A percentile compares a stretch with the other conserved stretches of the same genome.
Conservation (phyloP, 2,888 invertebrate species). For the Acronicta alni region DNA sequence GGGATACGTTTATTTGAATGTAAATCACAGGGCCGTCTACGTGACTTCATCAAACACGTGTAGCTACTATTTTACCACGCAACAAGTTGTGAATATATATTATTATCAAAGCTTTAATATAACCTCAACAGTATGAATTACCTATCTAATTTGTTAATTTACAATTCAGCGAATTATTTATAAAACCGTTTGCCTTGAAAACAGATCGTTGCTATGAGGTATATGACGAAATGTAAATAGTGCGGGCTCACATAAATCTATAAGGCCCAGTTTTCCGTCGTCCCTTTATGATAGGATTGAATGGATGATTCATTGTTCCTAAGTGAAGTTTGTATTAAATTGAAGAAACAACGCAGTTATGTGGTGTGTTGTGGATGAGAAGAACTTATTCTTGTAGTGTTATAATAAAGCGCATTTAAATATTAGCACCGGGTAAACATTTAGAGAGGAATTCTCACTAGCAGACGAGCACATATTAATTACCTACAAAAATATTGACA, state of each 20-base stretch:
- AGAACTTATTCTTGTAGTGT: slow-evolving; percentile 30
- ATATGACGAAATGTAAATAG: slow-evolving; percentile 73
- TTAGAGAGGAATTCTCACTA: slow-evolving; percentile 70
- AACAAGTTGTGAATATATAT: slow-evolving; percentile 38
- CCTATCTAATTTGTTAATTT: slow-evolving; percentile 74
- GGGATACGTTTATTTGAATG: neutral
- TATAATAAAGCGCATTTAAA: slow-evolving; percentile 37
- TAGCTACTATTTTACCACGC: slow-evolving; percentile 17
- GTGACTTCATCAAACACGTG: neutral
- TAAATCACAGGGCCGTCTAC: neutral
- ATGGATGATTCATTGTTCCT: slow-evolving; percentile 51
- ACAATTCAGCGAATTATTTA: slow-evolving; percentile 75
- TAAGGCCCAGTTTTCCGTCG: slow-evolving; percentile 30
- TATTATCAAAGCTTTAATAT: slow-evolving; percentile 48
- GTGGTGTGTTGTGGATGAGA: slow-evolving; percentile 31
- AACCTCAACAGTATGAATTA: slow-evolving; percentile 68
- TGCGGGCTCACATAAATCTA: slow-evolving; percentile 56
- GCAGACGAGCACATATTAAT: slow-evolving; percentile 77
- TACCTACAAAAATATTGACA: slow-evolving; percentile 86
- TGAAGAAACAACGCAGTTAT: slow-evolving; percentile 46
- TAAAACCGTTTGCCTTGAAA: slow-evolving; percentile 81
- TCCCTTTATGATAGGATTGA: slow-evolving; percentile 39
- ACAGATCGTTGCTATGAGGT: slow-evolving; percentile 79
- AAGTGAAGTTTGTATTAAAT: slow-evolving; percentile 42
- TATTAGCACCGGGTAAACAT: slow-evolving; percentile 67